Evolutionary conservation across 1,140 invertebrate species (phyloP).

Genomic region (Aphis gossypii): DNA sequence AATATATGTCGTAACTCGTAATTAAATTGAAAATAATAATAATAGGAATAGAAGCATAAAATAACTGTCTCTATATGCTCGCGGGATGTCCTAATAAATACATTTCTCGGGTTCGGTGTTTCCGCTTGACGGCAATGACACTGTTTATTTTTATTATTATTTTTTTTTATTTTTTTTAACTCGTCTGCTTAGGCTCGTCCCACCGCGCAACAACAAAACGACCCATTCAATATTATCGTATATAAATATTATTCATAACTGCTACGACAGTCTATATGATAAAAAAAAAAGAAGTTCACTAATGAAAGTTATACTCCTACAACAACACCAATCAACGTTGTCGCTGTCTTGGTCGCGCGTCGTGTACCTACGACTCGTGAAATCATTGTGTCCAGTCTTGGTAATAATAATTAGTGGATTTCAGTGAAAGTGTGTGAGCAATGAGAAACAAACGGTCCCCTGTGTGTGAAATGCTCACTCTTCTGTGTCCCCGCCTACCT

Average conservation of each 20-base stretch:
- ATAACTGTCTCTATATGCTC: not conserved
- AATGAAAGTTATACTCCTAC: not conserved
- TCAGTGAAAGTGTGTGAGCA: not conserved
- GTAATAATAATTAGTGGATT: conserved; percentile 20
- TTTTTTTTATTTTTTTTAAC: not conserved
- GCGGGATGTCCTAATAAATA: not conserved
- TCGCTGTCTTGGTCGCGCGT: not conserved
- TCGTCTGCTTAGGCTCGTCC: not conserved
- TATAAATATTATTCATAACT: not conserved
- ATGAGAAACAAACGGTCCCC: too few species aligned
- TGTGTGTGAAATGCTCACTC: not conserved
- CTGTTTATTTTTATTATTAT: conserved; percentile 7
- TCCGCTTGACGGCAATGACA: not conserved
- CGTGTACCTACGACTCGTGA: not conserved
- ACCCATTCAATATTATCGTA: not conserved
- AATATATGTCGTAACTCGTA: not conserved
- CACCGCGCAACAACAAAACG: not conserved
- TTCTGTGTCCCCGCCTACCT: not conserved
- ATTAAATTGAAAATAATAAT: not conserved
- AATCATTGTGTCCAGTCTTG: not conserved
- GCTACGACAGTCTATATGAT: not conserved
- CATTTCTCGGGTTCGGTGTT: conserved; percentile 12
- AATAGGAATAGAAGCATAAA: not conserved
- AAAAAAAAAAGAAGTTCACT: not conserved
- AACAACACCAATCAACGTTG: not conserved